Evolutionary conservation across 2,888 invertebrate species (phyloP).

Genomic region (Mycalesis mineus): DNA sequence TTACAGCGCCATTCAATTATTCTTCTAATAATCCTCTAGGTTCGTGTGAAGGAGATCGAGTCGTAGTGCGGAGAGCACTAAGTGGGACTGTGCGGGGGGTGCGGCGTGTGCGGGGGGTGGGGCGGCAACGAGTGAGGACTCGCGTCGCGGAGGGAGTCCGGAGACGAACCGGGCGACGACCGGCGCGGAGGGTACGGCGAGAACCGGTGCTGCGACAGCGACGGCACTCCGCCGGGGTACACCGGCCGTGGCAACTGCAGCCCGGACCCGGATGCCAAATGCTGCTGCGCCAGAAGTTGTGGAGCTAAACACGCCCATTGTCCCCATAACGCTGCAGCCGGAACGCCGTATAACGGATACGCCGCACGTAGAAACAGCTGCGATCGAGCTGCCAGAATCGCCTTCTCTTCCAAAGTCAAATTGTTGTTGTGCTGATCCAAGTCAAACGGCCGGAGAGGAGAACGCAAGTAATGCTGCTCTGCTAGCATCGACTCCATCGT

Average conservation of each 20-base stretch:
- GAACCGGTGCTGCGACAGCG: constrained; percentile 79
- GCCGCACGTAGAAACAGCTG: constrained; percentile 85
- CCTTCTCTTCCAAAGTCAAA: constrained; percentile 86
- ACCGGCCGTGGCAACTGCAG: constrained; percentile 73
- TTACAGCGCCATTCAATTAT: constrained; percentile 17
- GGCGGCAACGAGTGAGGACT: constrained; percentile 61
- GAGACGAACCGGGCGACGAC: constrained; percentile 77
- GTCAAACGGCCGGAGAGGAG: constrained; percentile 85
- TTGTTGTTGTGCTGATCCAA: constrained; percentile 85
- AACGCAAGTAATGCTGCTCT: constrained; percentile 89
- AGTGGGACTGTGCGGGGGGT: constrained; percentile 69
- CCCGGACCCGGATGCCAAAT: constrained; percentile 75
- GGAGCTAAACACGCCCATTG: constrained; percentile 85
- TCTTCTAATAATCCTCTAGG: constrained; percentile 17
- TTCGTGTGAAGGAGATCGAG: constrained; percentile 17
- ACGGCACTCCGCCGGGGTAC: constrained; percentile 56
- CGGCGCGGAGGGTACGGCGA: constrained; percentile 78
- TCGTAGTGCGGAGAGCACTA: constrained; percentile 36
- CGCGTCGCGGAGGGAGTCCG: constrained; percentile 79
- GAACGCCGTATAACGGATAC: constrained; percentile 78
- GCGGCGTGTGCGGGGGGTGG: constrained; percentile 56
- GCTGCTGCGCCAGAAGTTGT: constrained; percentile 82
- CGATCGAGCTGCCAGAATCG: constrained; percentile 85
- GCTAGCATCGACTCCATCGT: constrained; percentile 94
- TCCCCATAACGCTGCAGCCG: constrained; percentile 81